Base-by-base conservation (phyloP, 1,140 invertebrate species). In the Drosophila busckii region DNA sequence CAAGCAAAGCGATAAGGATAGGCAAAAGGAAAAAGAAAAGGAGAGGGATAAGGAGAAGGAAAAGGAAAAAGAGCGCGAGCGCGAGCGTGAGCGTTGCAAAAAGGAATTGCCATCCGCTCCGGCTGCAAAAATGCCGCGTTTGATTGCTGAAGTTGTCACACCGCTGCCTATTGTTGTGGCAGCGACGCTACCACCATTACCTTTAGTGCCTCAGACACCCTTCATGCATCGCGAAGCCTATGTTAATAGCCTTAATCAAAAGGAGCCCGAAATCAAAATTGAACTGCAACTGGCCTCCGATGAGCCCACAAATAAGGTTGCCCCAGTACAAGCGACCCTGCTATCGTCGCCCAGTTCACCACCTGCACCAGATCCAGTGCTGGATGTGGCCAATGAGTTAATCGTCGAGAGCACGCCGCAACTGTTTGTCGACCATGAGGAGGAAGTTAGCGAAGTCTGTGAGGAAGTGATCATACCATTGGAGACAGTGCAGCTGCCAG, bases 211-310 rank as follows among this genome's bases (percentile, higher is more conserved):
- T 78, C 85, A 68, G 44, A 73, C 67, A 13, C 68, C 85, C 3
- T 76, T 82, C 41, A 64, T 60, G 9, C 61, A 84, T 46, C 67
- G 83, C 4, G 70, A 65, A 50, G 66, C 70, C 13, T 76, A 76
- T 15, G 63, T 70, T 4, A 70, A 73, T 35, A 73, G 61, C 16
- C 37, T 87, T 7, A 86, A 86, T 69, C 84, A 85, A 84, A 86
- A 86, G 22, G 68, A 84, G 49, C 82, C 80, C n/a, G 84, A 85
- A 56, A 87, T 86, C 53, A 86, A 87, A 80, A 85, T 86, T 32
- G 63, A 86, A 68, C 49, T 87, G 19, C 78, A 86, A 75, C 85
- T 86, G 22, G 69, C 84, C 10, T 85, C 85, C 37, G 82, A 86
- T 60, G 50, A 70, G 32, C 78, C 73, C 17, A 59, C 44, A 19